phyloP scores from a whole-genome alignment of 2,888 invertebrate genomes.

The Melanchra persicariae region DNA sequence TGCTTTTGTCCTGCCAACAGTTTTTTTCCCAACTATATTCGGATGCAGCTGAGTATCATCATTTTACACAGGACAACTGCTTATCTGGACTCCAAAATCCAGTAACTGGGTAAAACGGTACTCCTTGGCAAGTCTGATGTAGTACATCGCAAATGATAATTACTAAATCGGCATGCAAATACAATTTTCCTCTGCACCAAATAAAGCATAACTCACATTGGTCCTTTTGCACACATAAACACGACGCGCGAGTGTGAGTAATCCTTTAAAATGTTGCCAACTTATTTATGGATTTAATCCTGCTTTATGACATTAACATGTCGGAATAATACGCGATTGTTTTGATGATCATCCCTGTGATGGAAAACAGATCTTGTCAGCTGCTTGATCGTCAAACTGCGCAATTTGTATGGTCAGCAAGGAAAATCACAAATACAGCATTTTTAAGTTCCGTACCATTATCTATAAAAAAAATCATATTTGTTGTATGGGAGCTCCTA shows the following conservation, averaged over 20 bases:
- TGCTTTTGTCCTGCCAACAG: too few species aligned
- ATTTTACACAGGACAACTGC: too few species aligned
- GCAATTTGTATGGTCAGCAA: conserved; percentile 34
- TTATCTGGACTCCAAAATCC: too few species aligned
- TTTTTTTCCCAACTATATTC: too few species aligned
- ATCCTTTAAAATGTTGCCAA: conserved; percentile 47
- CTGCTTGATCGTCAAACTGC: conserved; percentile 42
- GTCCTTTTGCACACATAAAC: conserved; percentile 24
- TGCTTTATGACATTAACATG: conserved; percentile 57
- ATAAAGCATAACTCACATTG: conserved; percentile 26
- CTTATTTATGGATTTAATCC: conserved; percentile 57
- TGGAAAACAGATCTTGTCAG: conserved; percentile 53
- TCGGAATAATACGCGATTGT: conserved; percentile 49
- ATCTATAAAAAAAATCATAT: too few species aligned
- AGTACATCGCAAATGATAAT: background rate
- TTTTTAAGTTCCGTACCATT: too few species aligned
- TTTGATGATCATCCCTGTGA: conserved; percentile 47
- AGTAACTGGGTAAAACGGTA: too few species aligned
- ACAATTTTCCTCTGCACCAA: conserved; percentile 6
- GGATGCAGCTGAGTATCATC: too few species aligned
- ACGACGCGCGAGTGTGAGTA: conserved; percentile 33
- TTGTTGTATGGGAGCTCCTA: too few species aligned
- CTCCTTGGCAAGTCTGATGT: too few species aligned
- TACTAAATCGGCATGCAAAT: background rate
- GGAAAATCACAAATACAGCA: background rate